These are phyloP conservation scores for Lithobates sylvaticus DNA, from an alignment of 2,797 vertebrate genomes.

Conservation along the genomic window DNA sequence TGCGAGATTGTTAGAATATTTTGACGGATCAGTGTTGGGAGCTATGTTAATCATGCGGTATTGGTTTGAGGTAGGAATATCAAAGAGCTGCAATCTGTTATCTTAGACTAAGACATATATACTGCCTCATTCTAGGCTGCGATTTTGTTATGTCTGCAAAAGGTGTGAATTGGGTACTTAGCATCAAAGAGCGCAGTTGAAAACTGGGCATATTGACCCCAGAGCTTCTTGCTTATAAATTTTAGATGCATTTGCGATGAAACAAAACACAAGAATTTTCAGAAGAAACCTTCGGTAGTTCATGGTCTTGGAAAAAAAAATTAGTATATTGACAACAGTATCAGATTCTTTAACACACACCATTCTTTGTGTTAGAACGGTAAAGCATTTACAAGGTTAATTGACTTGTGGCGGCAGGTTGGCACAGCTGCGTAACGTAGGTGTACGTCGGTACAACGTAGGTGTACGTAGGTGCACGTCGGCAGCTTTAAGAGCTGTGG, in stretches of 20 bases:
- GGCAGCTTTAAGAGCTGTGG: no score
- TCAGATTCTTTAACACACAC: no score
- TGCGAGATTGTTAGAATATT: slow-evolving; percentile 42
- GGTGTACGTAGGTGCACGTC: no score
- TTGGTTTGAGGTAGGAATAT: background rate
- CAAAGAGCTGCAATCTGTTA: background rate
- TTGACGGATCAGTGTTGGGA: slow-evolving; percentile 36
- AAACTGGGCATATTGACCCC: background rate
- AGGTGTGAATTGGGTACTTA: background rate
- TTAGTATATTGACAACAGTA: no score
- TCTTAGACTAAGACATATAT: slow-evolving; percentile 15
- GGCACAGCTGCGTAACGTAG: no score
- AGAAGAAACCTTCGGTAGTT: background rate
- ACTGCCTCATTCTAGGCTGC: background rate
- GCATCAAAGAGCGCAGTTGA: background rate
- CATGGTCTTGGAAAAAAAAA: background rate
- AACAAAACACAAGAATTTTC: background rate
- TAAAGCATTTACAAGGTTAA: no score
- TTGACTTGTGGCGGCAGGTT: no score
- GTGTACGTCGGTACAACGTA: no score
- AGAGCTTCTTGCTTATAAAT: slow-evolving; percentile 2
- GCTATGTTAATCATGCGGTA: slow-evolving; percentile 36
- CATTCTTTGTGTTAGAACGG: no score
- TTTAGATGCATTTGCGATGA: background rate
- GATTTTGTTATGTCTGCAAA: slow-evolving; percentile 6